A percentile compares a stretch with the other conserved stretches of the same genome.
Evolutionary conservation across 2,888 invertebrate species (phyloP).

Genomic region (Tinea trinotella): DNA sequence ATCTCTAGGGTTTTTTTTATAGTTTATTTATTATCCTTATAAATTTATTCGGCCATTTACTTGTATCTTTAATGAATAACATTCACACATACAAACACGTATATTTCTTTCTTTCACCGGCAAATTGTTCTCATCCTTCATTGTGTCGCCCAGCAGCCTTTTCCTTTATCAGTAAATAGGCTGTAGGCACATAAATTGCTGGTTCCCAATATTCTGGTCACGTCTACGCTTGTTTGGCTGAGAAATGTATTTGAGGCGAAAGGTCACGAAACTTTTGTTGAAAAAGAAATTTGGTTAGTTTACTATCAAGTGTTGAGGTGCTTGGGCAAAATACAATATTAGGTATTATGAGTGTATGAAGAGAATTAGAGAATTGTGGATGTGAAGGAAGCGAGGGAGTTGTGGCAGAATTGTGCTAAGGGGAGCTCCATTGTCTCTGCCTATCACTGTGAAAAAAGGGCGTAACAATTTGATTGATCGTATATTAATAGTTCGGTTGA

Average conservation of each 20-base stretch:
- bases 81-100: background rate
- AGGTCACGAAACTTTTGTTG: background rate
- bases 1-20: no score
- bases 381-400: no score
- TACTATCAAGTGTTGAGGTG: slow-evolving; percentile 1
- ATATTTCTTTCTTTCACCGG: background rate
- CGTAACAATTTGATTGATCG: no score
- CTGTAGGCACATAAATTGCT: slow-evolving; percentile 6
- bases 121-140: background rate
- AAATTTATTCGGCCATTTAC: no score
- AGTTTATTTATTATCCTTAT: no score
- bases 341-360: no score
- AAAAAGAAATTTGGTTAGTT: slow-evolving; percentile 10
- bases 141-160: slow-evolving; percentile 1
- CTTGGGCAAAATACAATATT: background rate
- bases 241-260: slow-evolving; percentile 9
- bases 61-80: no score
- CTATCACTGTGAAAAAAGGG: no score
- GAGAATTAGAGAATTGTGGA: no score
- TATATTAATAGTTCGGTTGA: no score
- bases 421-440: no score
- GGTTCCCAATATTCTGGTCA: background rate
- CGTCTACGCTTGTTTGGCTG: slow-evolving; percentile 7
- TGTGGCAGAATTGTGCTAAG: no score
- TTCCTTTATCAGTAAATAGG: slow-evolving; percentile 1